Evolutionary conservation across 2,888 invertebrate species (phyloP).

Genomic region (Nezara viridula): DNA sequence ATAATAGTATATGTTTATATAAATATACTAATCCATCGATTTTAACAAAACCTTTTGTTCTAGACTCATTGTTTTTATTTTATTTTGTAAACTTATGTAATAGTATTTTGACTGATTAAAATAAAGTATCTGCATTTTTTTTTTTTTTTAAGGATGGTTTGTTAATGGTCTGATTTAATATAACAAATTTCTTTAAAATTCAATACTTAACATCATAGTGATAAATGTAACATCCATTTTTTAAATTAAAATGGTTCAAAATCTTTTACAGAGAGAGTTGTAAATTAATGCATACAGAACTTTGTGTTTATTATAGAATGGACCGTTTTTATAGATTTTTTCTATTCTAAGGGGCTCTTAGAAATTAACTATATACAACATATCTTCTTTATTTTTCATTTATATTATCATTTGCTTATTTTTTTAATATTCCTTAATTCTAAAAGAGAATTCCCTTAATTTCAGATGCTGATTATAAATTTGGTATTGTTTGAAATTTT

Average conservation of each 20-base stretch:
- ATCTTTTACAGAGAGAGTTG: not conserved
- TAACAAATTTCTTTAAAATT: not conserved
- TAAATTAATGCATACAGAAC: not conserved
- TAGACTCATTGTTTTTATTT: not conserved
- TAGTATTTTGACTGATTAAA: no score
- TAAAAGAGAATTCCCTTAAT: no score
- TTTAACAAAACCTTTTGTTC: not conserved
- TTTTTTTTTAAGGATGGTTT: not conserved
- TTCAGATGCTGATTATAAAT: no score
- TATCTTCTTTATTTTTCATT: no score
- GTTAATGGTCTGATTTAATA: not conserved
- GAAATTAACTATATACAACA: no score
- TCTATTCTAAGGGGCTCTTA: not conserved
- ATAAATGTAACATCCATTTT: not conserved
- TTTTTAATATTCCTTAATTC: no score
- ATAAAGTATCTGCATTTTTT: not conserved
- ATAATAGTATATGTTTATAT: not conserved
- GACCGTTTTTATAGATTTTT: no score
- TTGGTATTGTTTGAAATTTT: no score
- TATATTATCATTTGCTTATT: no score
- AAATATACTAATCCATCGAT: not conserved
- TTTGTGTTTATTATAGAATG: not conserved
- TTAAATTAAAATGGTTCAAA: not conserved
- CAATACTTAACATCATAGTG: not conserved
- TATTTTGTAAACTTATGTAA: not conserved